phyloP scores from a whole-genome alignment of 37 sponge, comb jelly and placozoan genomes.

The Dysidea cf. avara region DNA sequence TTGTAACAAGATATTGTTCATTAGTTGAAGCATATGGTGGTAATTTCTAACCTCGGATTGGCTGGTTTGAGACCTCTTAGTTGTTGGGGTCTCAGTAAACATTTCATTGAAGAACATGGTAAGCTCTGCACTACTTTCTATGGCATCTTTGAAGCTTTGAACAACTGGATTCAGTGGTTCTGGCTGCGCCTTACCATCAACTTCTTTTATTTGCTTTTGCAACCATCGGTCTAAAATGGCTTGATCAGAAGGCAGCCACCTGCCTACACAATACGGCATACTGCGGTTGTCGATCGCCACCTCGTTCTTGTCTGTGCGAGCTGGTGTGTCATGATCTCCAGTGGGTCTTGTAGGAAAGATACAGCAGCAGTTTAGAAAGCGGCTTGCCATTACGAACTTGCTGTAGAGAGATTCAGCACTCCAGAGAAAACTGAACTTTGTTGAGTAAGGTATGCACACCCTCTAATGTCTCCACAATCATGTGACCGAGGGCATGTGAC shows the following conservation, averaged over 20 bases:
- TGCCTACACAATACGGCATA: constrained; percentile 31
- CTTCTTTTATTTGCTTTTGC: constrained; percentile 26
- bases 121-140: constrained; percentile 16
- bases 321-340: no score
- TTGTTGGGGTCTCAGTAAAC: constrained; percentile 16
- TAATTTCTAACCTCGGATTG: constrained; percentile 41
- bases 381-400: no score
- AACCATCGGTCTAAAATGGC: constrained; percentile 20
- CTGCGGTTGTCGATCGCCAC: no score
- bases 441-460: no score
- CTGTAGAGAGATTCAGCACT: no score
- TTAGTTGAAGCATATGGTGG: no score
- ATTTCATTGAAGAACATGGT: constrained; percentile 22
- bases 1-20: constrained; percentile 27
- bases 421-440: no score
- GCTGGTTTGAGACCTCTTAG: background rate
- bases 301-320: no score
- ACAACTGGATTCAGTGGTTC: constrained; percentile 3
- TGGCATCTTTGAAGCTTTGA: constrained; percentile 3
- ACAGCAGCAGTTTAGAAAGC: no score
- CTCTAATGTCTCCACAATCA: no score
- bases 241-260: constrained; percentile 43
- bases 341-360: no score
- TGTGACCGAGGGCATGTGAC: no score
- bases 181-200: constrained; percentile 3